Conservation (phyloP, 1,140 invertebrate species). For the Sarcophaga peregrina region DNA sequence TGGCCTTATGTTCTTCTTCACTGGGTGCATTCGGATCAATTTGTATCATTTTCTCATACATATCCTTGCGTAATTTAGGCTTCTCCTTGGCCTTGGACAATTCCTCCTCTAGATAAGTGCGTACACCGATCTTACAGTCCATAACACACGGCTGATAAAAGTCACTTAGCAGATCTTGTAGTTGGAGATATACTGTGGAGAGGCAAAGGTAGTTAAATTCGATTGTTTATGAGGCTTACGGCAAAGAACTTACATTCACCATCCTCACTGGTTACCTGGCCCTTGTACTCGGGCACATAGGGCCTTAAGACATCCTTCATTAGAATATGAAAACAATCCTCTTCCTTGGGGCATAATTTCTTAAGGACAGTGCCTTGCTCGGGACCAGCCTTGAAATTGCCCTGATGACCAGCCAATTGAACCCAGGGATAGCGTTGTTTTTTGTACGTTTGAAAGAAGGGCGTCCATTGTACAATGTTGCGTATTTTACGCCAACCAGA, state of each 20-base stretch:
- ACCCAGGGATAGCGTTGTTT: conserved; percentile 96
- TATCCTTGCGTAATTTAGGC: conserved; percentile 93
- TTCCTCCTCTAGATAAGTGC: conserved; percentile 95
- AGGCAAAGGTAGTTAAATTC: conserved; percentile 44
- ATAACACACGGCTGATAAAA: conserved; percentile 93
- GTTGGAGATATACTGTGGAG: conserved; percentile 78
- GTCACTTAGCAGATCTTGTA: conserved; percentile 91
- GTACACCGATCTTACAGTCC: conserved; percentile 96
- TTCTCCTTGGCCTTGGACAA: conserved; percentile 93
- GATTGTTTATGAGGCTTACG: not conserved
- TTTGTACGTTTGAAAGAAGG: conserved; percentile 96
- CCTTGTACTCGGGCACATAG: conserved; percentile 92
- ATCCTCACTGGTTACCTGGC: conserved; percentile 81
- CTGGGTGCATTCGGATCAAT: conserved; percentile 91
- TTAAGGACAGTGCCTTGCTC: conserved; percentile 94
- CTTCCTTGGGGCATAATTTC: conserved; percentile 90
- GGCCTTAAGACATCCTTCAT: conserved; percentile 89
- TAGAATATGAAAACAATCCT: conserved; percentile 84
- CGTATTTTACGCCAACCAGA: conserved; percentile 93
- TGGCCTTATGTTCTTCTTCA: conserved; percentile 86
- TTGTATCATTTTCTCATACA: conserved; percentile 99
- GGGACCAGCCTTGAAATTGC: conserved; percentile 93
- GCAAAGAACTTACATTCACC: conserved; percentile 78
- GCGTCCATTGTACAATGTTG: conserved; percentile 94
- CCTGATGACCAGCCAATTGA: conserved; percentile 91